A percentile compares a stretch with the other conserved stretches of the same genome.
Conservation (phyloP, 2,113 vertebrate genomes). For the Sapajus apella region DNA sequence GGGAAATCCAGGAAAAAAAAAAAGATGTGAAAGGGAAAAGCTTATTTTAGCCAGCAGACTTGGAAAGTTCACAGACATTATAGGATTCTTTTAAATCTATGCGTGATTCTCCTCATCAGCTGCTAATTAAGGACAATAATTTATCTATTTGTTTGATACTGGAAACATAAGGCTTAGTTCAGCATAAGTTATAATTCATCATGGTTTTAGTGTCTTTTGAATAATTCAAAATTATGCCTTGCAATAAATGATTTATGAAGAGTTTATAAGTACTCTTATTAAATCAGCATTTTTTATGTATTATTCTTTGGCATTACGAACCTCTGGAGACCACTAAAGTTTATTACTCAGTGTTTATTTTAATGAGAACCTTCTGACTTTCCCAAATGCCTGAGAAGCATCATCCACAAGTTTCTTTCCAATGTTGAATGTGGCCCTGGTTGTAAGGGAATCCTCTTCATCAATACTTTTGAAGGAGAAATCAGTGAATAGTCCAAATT, state of each 20-base stretch:
- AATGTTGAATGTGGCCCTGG: neutral
- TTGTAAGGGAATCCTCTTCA: neutral
- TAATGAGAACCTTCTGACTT: constrained; percentile 74
- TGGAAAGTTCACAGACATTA: constrained; percentile 56
- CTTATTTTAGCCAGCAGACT: constrained; percentile 56
- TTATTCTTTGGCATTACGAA: constrained; percentile 71
- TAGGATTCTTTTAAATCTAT: constrained; percentile 66
- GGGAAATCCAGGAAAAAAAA: constrained; percentile 72
- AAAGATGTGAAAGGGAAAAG: constrained; percentile 63
- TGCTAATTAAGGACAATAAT: constrained; percentile 71
- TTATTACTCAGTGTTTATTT: constrained; percentile 74
- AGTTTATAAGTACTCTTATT: constrained; percentile 74
- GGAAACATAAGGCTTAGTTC: constrained; percentile 61
- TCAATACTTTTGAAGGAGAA: neutral
- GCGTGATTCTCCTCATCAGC: constrained; percentile 53
- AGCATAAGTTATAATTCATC: constrained; percentile 66
- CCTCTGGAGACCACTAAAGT: constrained; percentile 76
- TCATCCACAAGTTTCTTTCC: neutral
- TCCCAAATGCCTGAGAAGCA: constrained; percentile 55
- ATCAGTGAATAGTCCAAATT: neutral
- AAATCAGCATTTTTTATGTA: constrained; percentile 75
- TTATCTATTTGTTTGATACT: constrained; percentile 74
- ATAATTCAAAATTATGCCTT: constrained; percentile 70
- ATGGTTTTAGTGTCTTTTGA: constrained; percentile 65
- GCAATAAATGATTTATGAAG: constrained; percentile 70